A percentile compares a stretch with the other conserved stretches of the same genome.
Conservation (phyloP, 1,140 invertebrate genomes). For the Anastrepha ludens region DNA sequence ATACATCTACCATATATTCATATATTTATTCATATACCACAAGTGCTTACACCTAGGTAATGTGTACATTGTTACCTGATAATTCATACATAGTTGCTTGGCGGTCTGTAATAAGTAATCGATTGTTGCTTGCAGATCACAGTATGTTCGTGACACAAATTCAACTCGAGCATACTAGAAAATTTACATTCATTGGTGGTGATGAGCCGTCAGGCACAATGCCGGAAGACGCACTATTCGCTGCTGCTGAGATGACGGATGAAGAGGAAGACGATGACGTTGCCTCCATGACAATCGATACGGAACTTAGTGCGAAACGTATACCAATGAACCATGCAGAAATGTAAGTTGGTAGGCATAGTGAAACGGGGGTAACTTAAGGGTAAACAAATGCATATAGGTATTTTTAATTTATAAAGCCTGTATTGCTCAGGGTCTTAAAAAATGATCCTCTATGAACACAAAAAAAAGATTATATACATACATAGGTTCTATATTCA, state of each 20-base stretch:
- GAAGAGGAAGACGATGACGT: constrained; percentile 38
- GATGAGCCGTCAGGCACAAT: constrained; percentile 55
- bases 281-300: neutral
- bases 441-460: too few species aligned
- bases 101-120: neutral
- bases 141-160: constrained; percentile 72
- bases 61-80: constrained; percentile 1
- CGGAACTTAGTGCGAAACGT: neutral
- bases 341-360: neutral
- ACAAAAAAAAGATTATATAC: too few species aligned
- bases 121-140: constrained; percentile 62
- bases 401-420: too few species aligned
- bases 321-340: neutral
- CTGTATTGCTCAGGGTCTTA: too few species aligned
- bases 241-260: neutral
- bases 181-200: constrained; percentile 66
- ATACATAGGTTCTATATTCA: too few species aligned
- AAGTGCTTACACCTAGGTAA: neutral
- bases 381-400: too few species aligned
- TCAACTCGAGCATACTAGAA: constrained; percentile 70
- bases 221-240: constrained; percentile 12
- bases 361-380: too few species aligned
- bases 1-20: constrained; percentile 16
- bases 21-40: neutral
- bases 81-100: neutral